phyloP scores from a whole-genome alignment of 1,140 invertebrate species.

The Drosophila erecta region DNA sequence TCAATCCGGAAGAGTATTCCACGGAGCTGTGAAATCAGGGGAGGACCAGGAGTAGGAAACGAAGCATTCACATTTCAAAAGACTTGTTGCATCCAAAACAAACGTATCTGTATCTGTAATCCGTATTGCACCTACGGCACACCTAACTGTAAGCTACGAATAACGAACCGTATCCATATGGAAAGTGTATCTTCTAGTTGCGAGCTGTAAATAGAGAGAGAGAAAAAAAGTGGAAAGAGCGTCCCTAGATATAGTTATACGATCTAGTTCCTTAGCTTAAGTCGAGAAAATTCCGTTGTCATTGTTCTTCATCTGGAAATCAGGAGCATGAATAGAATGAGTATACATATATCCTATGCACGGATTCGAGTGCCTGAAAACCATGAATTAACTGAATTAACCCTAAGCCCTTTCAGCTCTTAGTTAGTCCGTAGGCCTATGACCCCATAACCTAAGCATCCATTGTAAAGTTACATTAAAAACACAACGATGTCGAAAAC shows the following conservation, averaged over 20 bases:
- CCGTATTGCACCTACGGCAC: conserved; percentile 34
- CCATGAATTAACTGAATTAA: conserved; percentile 16
- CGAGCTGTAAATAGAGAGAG: conserved; percentile 65
- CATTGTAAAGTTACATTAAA: conserved; percentile 51
- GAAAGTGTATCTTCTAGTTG: conserved; percentile 80
- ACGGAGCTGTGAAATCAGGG: conserved; percentile 74
- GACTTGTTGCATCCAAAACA: conserved; percentile 83
- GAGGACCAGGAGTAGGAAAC: conserved; percentile 17
- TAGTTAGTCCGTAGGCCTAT: conserved; percentile 46
- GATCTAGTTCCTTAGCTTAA: conserved; percentile 56
- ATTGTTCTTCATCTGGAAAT: conserved; percentile 46
- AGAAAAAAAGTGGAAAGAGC: not conserved
- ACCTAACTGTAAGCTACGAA: conserved; percentile 63
- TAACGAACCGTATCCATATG: conserved; percentile 64
- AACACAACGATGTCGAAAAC: conserved; percentile 73
- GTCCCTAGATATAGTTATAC: conserved; percentile 50
- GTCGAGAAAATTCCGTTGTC: conserved; percentile 70
- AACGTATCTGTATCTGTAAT: conserved; percentile 71
- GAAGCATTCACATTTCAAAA: conserved; percentile 80
- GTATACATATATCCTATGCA: conserved; percentile 25
- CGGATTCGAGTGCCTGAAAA: conserved; percentile 45
- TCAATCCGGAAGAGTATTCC: conserved; percentile 82
- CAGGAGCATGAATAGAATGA: conserved; percentile 9
- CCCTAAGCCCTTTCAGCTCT: conserved; percentile 5
- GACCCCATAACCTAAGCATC: conserved; percentile 35